Base-by-base conservation (phyloP, 2,888 invertebrate genomes). In the Polietes domitor region DNA sequence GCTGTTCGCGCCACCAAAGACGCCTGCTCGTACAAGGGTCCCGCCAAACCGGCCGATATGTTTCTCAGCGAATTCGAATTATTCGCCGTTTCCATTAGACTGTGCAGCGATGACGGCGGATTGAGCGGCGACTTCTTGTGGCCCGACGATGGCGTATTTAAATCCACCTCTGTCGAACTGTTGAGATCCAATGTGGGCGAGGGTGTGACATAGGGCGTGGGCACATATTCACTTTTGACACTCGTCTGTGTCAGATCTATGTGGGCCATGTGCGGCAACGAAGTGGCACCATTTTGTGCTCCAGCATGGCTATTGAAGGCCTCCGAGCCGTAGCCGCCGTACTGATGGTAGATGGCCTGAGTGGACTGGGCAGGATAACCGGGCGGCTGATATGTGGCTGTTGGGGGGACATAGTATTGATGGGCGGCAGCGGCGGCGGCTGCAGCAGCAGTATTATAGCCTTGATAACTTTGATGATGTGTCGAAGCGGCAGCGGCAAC, bases 171-270 rank as follows among this genome's bases (percentile, higher is more conserved):
- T 10, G 90, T 87, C 19, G 91, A 91, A 82, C 91, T 91, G 65
- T 91, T 91, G 55, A 91, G 87, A 78, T 91, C 91, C 83, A 91
- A 86, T 4, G 91, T 91, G 47, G 91, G 91, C 74, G 91, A 91
- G 0, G 91, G 91, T 68, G 91, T 91, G 7, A 91, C 91, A 77
- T 91, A 91, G 0, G 91, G 91, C 63, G 89, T 89, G 79, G 89
- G 89, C 79, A 89, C 87, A 77, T 88, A 89, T 71, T 90, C 91
- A 83, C 87, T 89, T 73, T 90, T 91, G 68, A 86, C 68, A 63
- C 85, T 86, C 55, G 72, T 15, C 71, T 37, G 86, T 10, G 79
- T 75, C 32, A 83, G 74, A 80, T 77, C 84, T 5, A 75, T 75
- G 50, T 77, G 80, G 10, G 72, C 72, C 50, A 32, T 55, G n/a